phyloP scores from a whole-genome alignment of 2,797 vertebrate genomes.

The Spinibarbus caldwelli region DNA sequence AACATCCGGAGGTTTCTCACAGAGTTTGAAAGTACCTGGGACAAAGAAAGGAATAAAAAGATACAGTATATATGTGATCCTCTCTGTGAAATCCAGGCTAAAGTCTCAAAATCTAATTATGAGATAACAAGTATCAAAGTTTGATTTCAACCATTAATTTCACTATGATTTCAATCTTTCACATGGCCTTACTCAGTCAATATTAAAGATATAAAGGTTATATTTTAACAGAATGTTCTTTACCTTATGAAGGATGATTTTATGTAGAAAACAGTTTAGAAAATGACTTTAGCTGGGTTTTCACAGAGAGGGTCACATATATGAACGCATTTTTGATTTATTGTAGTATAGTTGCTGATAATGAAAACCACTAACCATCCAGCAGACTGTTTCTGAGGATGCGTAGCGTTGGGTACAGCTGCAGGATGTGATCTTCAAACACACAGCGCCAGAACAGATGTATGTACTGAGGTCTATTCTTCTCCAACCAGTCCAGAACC shows the following conservation, averaged over 20 bases:
- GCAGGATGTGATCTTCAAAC: constrained; percentile 69
- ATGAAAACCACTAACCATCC: constrained; percentile 66
- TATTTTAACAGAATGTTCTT: too few relatives aligned
- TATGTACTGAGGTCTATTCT: constrained; percentile 34
- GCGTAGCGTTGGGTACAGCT: constrained; percentile 64
- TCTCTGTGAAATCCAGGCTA: too few relatives aligned
- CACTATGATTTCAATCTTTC: too few relatives aligned
- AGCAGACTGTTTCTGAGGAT: constrained; percentile 64
- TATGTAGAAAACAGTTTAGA: too few relatives aligned
- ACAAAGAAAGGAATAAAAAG: not conserved
- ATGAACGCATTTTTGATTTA: not conserved
- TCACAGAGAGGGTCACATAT: not conserved
- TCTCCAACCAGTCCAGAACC: constrained; percentile 72
- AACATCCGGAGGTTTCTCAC: constrained; percentile 8
- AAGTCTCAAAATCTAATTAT: too few relatives aligned
- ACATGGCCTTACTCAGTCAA: too few relatives aligned
- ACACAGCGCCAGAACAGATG: constrained; percentile 69
- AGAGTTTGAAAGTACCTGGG: constrained; percentile 62
- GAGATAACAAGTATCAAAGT: too few relatives aligned
- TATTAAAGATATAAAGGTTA: too few relatives aligned
- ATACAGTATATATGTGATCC: not conserved
- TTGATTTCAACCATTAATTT: too few relatives aligned
- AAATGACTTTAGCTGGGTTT: too few relatives aligned
- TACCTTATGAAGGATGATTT: too few relatives aligned
- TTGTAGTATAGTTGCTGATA: not conserved